Evolutionary conservation across 2,797 vertebrate genomes (phyloP).

Genomic region (Phataginus tricuspis): DNA sequence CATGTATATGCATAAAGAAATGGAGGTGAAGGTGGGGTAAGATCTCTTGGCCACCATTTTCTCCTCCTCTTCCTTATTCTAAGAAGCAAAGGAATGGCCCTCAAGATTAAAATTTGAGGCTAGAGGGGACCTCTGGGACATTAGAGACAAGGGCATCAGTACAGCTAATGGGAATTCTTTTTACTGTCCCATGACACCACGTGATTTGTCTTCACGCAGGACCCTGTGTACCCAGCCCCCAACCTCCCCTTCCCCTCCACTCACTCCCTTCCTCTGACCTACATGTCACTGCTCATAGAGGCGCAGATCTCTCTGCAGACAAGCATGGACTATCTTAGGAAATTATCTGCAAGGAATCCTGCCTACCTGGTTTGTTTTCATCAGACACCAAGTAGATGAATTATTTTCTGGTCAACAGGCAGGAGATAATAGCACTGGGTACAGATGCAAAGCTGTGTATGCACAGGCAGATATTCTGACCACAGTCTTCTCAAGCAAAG

Average conservation of each 20-base stretch:
- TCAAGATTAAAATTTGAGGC: neutral
- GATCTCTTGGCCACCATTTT: neutral
- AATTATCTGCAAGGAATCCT: constrained; percentile 21
- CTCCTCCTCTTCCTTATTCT: neutral
- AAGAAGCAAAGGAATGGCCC: constrained; percentile 3
- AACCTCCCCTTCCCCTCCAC: neutral
- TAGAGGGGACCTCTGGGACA: neutral
- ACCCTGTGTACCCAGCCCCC: neutral
- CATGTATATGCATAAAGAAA: neutral
- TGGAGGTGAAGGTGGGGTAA: neutral
- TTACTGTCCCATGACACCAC: neutral
- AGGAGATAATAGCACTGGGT: neutral
- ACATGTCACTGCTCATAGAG: neutral
- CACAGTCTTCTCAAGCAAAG: neutral
- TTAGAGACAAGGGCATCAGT: neutral
- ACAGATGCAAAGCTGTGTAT: neutral
- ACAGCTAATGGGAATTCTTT: neutral
- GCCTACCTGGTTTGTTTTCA: neutral
- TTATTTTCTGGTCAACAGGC: neutral
- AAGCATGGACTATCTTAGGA: neutral
- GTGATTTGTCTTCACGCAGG: neutral
- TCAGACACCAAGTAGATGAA: neutral
- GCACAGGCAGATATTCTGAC: neutral
- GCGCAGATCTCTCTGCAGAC: neutral
- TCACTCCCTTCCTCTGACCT: neutral